A percentile compares a stretch with the other conserved stretches of the same genome.
Conservation (phyloP, 1,140 invertebrate species). For the Heliothis subflexa region DNA sequence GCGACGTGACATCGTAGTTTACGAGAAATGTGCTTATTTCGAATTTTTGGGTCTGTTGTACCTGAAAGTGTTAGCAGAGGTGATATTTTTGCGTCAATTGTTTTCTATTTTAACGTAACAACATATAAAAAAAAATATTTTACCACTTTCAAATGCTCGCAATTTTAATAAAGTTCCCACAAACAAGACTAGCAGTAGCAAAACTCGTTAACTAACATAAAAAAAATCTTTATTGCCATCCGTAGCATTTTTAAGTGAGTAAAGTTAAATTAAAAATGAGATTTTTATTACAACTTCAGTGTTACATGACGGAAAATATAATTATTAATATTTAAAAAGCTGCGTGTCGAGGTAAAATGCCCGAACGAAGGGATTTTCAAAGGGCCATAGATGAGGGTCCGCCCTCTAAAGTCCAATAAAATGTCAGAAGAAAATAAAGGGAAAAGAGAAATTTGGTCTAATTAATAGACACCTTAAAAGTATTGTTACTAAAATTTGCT, state of each 20-base stretch:
- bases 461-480: conserved; percentile 50
- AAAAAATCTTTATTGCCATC: not conserved
- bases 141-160: no score
- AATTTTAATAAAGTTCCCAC: no score
- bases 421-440: conserved; percentile 40
- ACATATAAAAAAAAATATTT: no score
- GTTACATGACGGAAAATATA: conserved; percentile 1
- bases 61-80: not conserved
- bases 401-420: conserved; percentile 33
- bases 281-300: not conserved
- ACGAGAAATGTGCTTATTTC: conserved; percentile 40
- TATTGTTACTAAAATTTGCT: conserved; percentile 49
- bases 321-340: conserved; percentile 36
- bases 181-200: not conserved
- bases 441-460: conserved; percentile 42
- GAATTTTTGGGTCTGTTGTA: conserved; percentile 30
- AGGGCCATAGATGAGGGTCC: conserved; percentile 9
- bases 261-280: not conserved
- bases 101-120: not conserved
- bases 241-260: not conserved
- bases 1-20: conserved; percentile 39
- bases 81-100: not conserved
- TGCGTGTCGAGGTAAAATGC: conserved; percentile 10
- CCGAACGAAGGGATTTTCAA: not conserved
- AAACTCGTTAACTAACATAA: not conserved